Conservation (phyloP, 2,888 invertebrate genomes). For the Calephelis perditalis region DNA sequence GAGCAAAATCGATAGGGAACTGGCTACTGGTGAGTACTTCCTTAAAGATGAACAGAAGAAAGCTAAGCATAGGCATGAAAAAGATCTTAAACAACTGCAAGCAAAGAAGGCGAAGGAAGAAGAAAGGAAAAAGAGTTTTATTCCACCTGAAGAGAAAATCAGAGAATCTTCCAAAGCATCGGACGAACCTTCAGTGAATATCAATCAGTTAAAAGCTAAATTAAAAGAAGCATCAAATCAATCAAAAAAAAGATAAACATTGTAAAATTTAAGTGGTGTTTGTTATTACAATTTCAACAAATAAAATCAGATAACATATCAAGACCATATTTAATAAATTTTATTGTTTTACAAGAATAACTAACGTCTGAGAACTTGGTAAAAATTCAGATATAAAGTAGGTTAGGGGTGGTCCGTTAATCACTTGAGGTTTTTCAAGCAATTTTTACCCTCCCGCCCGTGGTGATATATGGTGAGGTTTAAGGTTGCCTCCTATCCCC, state of each 20-base stretch:
- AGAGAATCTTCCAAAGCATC: conserved; percentile 34
- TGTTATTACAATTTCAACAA: not conserved
- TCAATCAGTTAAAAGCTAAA: conserved; percentile 82
- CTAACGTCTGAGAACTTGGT: too few species aligned
- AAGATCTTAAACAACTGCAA: conserved; percentile 86
- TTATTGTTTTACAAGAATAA: too few species aligned
- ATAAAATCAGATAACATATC: conserved; percentile 10
- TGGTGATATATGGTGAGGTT: too few species aligned
- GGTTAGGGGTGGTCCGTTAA: too few species aligned
- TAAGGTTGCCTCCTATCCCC: too few species aligned
- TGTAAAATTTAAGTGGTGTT: too few species aligned
- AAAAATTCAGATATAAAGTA: too few species aligned
- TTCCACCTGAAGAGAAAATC: conserved; percentile 85
- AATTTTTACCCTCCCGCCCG: too few species aligned
- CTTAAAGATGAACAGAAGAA: conserved; percentile 90
- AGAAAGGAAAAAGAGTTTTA: conserved; percentile 86
- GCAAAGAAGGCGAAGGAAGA: conserved; percentile 86
- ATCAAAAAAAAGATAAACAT: conserved; percentile 39
- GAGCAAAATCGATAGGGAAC: conserved; percentile 94
- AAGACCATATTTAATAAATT: too few species aligned
- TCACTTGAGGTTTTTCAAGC: too few species aligned
- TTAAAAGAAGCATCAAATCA: conserved; percentile 70
- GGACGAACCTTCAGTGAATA: conserved; percentile 73
- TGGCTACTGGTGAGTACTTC: conserved; percentile 98
- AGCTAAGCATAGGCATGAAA: conserved; percentile 84